These are phyloP conservation scores for Euphonia xanthogaster DNA, from an alignment of 2,797 vertebrate species.

Conservation along the genomic window DNA sequence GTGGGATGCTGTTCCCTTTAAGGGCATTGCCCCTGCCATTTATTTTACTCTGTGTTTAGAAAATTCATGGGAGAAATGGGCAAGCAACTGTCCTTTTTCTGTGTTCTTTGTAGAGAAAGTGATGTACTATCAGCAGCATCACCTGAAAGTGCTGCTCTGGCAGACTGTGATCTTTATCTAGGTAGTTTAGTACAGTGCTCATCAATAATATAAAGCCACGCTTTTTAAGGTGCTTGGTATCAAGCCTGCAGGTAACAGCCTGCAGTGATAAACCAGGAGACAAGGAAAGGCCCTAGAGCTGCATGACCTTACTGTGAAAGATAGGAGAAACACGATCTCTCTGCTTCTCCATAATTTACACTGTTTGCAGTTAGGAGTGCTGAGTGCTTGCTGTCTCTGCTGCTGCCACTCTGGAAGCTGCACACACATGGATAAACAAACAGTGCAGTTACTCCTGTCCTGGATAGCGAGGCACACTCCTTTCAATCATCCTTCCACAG, in stretches of 20 bases:
- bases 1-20: not conserved
- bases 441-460: not conserved
- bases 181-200: not conserved
- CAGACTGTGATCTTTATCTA: not conserved
- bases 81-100: not conserved
- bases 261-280: not conserved
- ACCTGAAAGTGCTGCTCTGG: not conserved
- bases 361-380: not conserved
- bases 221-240: not conserved
- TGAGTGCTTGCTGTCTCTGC: not conserved
- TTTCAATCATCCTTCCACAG: not conserved
- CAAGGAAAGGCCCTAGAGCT: not conserved
- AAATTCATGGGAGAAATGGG: not conserved
- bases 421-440: not conserved
- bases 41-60: not conserved
- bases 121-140: not conserved
- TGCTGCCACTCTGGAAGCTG: not conserved
- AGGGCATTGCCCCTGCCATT: not conserved
- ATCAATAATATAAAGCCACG: not conserved
- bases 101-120: not conserved
- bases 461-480: accelerated
- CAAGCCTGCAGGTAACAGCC: not conserved
- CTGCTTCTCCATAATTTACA: not conserved
- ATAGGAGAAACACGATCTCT: not conserved
- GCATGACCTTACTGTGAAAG: not conserved